A percentile compares a stretch with the other conserved stretches of the same genome.
These are phyloP conservation scores for Ceuthmochares aereus DNA, from an alignment of 2,113 vertebrate genomes.

Conservation along the genomic window DNA sequence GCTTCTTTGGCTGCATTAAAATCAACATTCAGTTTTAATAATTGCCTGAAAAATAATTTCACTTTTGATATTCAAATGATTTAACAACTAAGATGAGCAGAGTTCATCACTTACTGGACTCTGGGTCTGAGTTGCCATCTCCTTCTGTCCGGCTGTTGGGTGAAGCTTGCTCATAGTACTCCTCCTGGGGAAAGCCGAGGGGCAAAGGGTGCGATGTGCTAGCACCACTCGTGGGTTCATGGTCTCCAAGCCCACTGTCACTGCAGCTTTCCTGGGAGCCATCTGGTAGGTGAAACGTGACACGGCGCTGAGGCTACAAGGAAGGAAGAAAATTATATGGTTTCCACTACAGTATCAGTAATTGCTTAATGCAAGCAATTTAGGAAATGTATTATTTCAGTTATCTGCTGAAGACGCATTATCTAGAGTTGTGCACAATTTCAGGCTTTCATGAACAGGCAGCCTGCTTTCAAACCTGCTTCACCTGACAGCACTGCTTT, in stretches of 20 bases:
- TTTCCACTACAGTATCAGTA: conserved; percentile 57
- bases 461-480: conserved; percentile 34
- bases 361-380: conserved; percentile 46
- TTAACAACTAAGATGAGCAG: background rate
- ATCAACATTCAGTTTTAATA: fast-evolving
- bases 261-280: conserved; percentile 95
- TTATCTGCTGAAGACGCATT: conserved; percentile 19
- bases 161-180: conserved; percentile 91
- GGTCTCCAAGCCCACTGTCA: conserved; percentile 90
- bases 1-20: background rate
- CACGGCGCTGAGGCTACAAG: conserved; percentile 89
- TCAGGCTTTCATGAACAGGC: conserved; percentile 38
- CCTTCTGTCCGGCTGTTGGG: conserved; percentile 95
- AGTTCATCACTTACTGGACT: conserved; percentile 89
- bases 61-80: background rate
- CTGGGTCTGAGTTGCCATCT: conserved; percentile 97
- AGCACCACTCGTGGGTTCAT: conserved; percentile 79
- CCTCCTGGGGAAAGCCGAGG: conserved; percentile 89
- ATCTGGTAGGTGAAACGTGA: conserved; percentile 96
- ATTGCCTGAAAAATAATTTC: background rate
- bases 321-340: conserved; percentile 69
- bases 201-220: conserved; percentile 86
- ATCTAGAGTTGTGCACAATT: conserved; percentile 38
- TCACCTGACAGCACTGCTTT: conserved; percentile 26
- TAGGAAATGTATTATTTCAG: conserved; percentile 45